A percentile compares a stretch with the other conserved stretches of the same genome.
These are phyloP conservation scores for Ceyx melanurus DNA, from an alignment of 2,113 vertebrate genomes.

Conservation along the genomic window DNA sequence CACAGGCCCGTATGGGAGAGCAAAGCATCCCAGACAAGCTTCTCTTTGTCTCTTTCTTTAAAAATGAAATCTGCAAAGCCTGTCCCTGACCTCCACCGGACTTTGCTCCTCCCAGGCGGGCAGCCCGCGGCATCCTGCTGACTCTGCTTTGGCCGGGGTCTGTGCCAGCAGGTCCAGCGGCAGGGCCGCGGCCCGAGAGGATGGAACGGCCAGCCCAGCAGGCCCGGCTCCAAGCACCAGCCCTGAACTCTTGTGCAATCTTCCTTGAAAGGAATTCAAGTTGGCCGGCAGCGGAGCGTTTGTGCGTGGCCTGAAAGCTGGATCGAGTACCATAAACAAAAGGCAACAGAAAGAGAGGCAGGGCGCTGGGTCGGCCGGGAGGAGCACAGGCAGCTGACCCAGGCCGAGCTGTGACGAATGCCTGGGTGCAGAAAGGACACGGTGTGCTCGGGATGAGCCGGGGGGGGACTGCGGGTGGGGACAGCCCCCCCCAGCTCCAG, in stretches of 20 bases:
- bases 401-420: neutral
- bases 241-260: constrained; percentile 64
- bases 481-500: no score
- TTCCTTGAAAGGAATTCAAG: constrained; percentile 45
- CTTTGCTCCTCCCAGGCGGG: constrained; percentile 24
- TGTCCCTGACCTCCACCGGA: constrained; percentile 34
- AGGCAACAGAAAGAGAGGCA: constrained; percentile 54
- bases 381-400: constrained; percentile 14
- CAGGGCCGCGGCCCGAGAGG: constrained; percentile 26
- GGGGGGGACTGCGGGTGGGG: neutral
- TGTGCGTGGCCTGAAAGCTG: constrained; percentile 46
- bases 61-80: neutral
- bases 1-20: neutral
- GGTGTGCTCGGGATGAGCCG: fast-evolving
- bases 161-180: constrained; percentile 41
- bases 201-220: constrained; percentile 55
- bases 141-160: neutral
- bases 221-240: constrained; percentile 52
- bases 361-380: neutral
- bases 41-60: neutral
- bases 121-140: constrained; percentile 53
- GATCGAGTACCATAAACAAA: constrained; percentile 64
- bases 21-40: neutral
- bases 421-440: neutral
- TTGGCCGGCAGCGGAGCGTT: constrained; percentile 46